phyloP scores from a whole-genome alignment of 23 tunicate species.

The Clavelina lepadiformis region DNA sequence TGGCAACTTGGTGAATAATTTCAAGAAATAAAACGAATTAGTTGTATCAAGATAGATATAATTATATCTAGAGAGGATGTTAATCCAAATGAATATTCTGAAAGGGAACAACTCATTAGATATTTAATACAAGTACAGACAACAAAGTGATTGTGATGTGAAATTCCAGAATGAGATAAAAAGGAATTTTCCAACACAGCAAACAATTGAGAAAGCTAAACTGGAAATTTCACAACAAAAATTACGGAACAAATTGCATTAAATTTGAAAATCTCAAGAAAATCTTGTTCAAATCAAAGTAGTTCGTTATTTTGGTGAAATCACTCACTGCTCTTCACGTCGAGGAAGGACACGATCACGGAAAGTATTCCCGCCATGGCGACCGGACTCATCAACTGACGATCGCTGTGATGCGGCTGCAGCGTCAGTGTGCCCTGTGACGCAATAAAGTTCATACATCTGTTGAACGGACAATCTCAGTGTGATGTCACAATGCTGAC shows the following conservation, averaged over 20 bases:
- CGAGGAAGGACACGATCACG: constrained; percentile 67
- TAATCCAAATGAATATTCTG: no score
- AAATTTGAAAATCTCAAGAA: neutral
- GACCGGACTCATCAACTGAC: constrained; percentile 77
- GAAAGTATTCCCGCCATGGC: constrained; percentile 76
- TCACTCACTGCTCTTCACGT: constrained; percentile 74
- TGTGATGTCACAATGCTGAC: constrained; percentile 12
- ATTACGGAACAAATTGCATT: neutral
- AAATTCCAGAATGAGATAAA: no score
- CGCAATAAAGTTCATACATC: neutral
- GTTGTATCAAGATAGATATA: no score
- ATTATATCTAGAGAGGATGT: no score
- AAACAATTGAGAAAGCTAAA: neutral
- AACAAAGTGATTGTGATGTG: no score
- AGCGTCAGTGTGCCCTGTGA: constrained; percentile 89
- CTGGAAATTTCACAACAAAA: neutral
- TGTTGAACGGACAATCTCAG: neutral
- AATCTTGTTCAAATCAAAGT: neutral
- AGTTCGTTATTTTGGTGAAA: neutral
- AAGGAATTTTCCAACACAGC: no score
- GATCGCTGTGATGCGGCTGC: constrained; percentile 93
- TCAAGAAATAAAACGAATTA: no score
- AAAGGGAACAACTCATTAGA: no score
- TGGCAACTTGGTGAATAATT: no score
- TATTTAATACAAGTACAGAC: no score